Evolutionary conservation across 2,888 invertebrate species (phyloP).

Genomic region (Aphodius sticticus): DNA sequence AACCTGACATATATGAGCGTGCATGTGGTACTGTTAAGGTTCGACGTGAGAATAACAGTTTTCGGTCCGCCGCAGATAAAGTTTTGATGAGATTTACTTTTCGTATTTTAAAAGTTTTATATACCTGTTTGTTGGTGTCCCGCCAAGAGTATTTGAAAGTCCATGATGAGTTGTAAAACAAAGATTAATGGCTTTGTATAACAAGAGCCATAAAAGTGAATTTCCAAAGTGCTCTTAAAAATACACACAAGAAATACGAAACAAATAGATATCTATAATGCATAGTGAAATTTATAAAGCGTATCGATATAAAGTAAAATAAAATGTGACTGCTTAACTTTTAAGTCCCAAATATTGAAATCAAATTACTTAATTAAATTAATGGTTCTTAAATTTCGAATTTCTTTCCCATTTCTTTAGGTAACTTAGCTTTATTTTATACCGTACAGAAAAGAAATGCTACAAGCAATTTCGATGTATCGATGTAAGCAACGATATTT

Average conservation of each 20-base stretch:
- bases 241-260: not conserved
- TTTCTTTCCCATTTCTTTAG: too few relatives aligned
- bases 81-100: constrained; percentile 4
- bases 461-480: too few relatives aligned
- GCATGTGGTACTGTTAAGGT: not conserved
- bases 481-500: too few relatives aligned
- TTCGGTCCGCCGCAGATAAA: not conserved
- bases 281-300: not conserved
- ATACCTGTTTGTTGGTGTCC: not conserved
- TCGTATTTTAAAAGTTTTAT: constrained; percentile 4
- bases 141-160: constrained; percentile 4
- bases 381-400: too few relatives aligned
- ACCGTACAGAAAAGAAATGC: too few relatives aligned
- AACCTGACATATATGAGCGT: not conserved
- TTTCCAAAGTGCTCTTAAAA: not conserved
- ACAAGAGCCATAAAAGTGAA: not conserved
- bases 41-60: constrained; percentile 4
- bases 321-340: not conserved
- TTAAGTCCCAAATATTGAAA: too few relatives aligned
- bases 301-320: not conserved
- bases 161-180: not conserved
- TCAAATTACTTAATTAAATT: too few relatives aligned
- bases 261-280: not conserved
- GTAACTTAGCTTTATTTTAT: too few relatives aligned
- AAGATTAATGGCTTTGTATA: not conserved